Base-by-base conservation (phyloP, 2,797 vertebrate species). In the Anas flavirostris region DNA sequence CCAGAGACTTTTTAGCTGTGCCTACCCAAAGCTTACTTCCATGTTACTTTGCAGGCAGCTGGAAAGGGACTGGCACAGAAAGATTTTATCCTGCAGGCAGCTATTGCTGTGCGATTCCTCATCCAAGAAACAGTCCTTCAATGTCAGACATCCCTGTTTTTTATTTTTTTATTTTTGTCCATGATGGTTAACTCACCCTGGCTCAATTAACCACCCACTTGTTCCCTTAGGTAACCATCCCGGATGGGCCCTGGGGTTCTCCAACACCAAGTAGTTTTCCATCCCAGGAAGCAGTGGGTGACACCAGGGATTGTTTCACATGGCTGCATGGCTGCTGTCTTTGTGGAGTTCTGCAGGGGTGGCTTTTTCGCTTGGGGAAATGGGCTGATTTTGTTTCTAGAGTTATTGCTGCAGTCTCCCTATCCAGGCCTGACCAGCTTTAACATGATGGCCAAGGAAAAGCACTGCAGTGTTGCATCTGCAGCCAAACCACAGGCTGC, bases 401-500 rank as follows among this genome's bases (percentile, higher is more conserved):
- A 7, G 48, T 66, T 78, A 62, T 58, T 52, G 37, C 46, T 7
- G 22, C 55, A 56, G 59, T 22, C 31, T 19, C 72, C 26, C 43
- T 66, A 60, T 64, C 39, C 35, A 43, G 31, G 21, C 41, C 66
- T 79, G 81, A 17, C 8, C 62, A 68, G 86, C n/a, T 93, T 25
- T 67, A 15, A 37, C 7, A 3, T 3, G 55, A 48, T 0, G 7
- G 74, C 74, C 31, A 8, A 59, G 70, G 53, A 44, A 43, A 43
- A 33, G 53, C 26, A 8, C 26, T 21, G 39, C 39, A 31, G 19
- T 19, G 37, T 25, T 63, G n/a, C 66, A 35, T 28, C 66, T 14
- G n/a, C 33, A 12, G 46, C 67, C 0, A 0, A 44, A 17, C 5
- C 4, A 4, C 50, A 11, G 44, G 1, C 53, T 52, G 59, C 0